Percentiles rank a stretch among this genome's conserved stretches.
Evolutionary conservation across 2,797 vertebrate genomes (phyloP).

Genomic region (Rhinatrema bivittatum): DNA sequence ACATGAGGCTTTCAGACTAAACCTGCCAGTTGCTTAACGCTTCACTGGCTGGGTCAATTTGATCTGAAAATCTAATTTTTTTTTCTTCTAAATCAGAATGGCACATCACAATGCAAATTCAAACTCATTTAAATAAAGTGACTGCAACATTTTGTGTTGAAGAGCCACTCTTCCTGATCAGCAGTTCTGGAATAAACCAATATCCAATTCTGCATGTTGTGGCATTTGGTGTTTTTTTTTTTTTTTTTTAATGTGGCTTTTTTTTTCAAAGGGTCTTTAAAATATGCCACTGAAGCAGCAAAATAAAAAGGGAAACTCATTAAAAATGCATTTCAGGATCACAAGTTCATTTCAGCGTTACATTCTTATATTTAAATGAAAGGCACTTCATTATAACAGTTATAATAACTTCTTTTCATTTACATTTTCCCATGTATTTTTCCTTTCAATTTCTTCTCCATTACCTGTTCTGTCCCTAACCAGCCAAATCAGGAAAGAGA

Average conservation of each 20-base stretch:
- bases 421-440: conserved; percentile 92
- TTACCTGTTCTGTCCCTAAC: conserved; percentile 88
- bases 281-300: conserved; percentile 99
- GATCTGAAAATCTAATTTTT: conserved; percentile 99
- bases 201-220: conserved; percentile 97
- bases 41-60: conserved; percentile 99
- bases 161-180: conserved; percentile 99
- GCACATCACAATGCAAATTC: conserved; percentile 99
- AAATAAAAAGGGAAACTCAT: conserved; percentile 98
- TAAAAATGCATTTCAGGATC: conserved; percentile 99
- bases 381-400: conserved; percentile 98
- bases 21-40: conserved; percentile 98
- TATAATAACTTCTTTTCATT: conserved; percentile 98
- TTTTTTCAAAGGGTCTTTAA: conserved; percentile 89
- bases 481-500: conserved; percentile 66
- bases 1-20: conserved; percentile 95
- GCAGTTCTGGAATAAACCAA: conserved; percentile 99
- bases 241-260: conserved; percentile 89
- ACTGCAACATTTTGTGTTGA: conserved; percentile 98
- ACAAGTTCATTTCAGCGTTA: conserved; percentile 93
- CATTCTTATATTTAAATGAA: conserved; percentile 99
- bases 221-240: conserved; percentile 97
- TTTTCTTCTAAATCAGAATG: conserved; percentile 96
- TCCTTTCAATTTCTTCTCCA: conserved; percentile 98
- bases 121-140: conserved; percentile 99